phyloP scores from a whole-genome alignment of 2,888 invertebrate species.

The Leptopterna dolabrata region DNA sequence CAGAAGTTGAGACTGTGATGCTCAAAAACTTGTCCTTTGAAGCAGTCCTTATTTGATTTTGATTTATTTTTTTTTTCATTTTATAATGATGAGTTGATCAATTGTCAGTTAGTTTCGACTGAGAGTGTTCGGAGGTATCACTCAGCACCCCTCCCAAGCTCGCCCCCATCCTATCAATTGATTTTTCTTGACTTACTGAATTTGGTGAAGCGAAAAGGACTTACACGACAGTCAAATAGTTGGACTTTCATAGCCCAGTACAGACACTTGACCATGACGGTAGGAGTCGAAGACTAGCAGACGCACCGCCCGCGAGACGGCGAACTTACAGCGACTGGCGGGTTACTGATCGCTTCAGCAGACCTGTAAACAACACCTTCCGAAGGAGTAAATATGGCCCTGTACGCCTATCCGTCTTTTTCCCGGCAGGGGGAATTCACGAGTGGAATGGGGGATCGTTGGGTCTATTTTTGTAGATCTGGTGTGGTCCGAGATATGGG shows the following conservation, averaged over 20 bases:
- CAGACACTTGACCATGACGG: slow-evolving; percentile 31
- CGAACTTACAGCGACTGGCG: background rate
- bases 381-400: slow-evolving; percentile 15
- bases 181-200: background rate
- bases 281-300: background rate
- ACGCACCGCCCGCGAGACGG: background rate
- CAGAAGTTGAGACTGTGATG: too few species aligned
- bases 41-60: too few species aligned
- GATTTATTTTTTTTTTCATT: too few species aligned
- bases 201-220: background rate
- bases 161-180: too few species aligned
- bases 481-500: slow-evolving; percentile 5
- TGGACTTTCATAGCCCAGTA: slow-evolving; percentile 30
- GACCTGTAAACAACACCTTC: background rate
- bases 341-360: background rate
- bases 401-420: background rate
- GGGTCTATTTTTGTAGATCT: slow-evolving; percentile 25
- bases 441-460: background rate
- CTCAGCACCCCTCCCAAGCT: too few species aligned
- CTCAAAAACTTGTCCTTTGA: too few species aligned
- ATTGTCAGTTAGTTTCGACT: too few species aligned
- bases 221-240: slow-evolving; percentile 12
- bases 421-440: background rate
- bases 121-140: too few species aligned
- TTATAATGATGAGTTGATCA: too few species aligned